Conservation (phyloP, 2,113 vertebrate genomes). For the Anolis sagrei region DNA sequence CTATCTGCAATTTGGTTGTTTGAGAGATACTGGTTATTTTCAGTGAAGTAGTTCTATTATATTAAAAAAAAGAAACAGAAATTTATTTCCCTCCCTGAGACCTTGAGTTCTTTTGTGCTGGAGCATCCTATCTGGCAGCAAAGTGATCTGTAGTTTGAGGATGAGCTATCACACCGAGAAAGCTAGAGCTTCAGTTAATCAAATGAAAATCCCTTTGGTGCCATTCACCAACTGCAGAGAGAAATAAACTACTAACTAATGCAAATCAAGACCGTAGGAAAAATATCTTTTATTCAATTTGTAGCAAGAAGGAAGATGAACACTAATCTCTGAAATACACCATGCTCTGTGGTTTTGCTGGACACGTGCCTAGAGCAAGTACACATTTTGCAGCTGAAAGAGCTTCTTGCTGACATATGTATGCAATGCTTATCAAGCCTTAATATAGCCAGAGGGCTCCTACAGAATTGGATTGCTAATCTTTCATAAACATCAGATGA, state of each 20-base stretch:
- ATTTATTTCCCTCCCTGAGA: neutral
- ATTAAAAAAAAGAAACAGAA: too few species aligned
- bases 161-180: neutral
- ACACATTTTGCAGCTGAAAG: constrained; percentile 30
- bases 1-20: neutral
- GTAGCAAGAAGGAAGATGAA: constrained; percentile 6
- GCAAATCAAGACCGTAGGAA: neutral
- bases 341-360: constrained; percentile 30
- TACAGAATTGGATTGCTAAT: constrained; percentile 60
- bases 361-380: constrained; percentile 8
- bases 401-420: constrained; percentile 51
- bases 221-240: neutral
- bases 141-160: neutral
- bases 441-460: constrained; percentile 50
- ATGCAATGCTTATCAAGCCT: constrained; percentile 37
- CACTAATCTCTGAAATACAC: neutral
- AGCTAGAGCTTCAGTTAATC: neutral
- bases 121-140: neutral
- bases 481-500: constrained; percentile 68
- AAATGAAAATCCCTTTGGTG: constrained; percentile 2
- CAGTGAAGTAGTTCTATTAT: neutral
- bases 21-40: neutral
- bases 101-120: neutral
- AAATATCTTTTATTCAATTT: constrained; percentile 20
- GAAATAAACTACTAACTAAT: neutral